Conservation (phyloP, 2,888 invertebrate species). For the Cosmia trapezina region DNA sequence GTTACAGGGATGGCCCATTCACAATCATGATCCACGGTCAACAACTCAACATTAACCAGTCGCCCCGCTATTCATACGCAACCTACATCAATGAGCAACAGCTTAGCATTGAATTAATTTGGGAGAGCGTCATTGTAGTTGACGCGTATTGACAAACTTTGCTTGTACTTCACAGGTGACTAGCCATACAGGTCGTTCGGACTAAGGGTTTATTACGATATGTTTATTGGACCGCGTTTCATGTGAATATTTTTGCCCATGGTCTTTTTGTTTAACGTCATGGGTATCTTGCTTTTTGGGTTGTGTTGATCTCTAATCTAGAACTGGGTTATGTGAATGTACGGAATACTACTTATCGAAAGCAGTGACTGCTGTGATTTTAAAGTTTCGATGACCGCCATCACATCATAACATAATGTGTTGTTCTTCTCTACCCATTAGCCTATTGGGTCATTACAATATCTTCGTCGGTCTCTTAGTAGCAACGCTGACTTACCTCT, state of each 20-base stretch:
- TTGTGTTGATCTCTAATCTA: slow-evolving; percentile 20
- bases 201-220: slow-evolving; percentile 73
- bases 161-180: slow-evolving; percentile 66
- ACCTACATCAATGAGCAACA: slow-evolving; percentile 49
- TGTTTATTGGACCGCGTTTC: slow-evolving; percentile 69
- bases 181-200: slow-evolving; percentile 69
- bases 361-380: not conserved
- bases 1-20: slow-evolving; percentile 14
- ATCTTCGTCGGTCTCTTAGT: not conserved
- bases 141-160: slow-evolving; percentile 61
- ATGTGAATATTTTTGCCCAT: slow-evolving; percentile 53
- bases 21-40: not conserved
- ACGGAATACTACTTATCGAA: not conserved
- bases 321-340: slow-evolving; percentile 32
- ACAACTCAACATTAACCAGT: slow-evolving; percentile 18
- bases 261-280: slow-evolving; percentile 51
- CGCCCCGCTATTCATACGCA: slow-evolving; percentile 39
- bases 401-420: not conserved
- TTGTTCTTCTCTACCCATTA: not conserved
- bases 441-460: not conserved
- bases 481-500: not conserved
- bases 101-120: slow-evolving; percentile 52
- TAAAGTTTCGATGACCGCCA: not conserved
- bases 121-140: slow-evolving; percentile 42
- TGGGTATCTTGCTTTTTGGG: slow-evolving; percentile 55